Percentiles rank a stretch among this genome's conserved stretches.
Conservation (phyloP, 30 jellyfish, hydroid and myxozoan genomes). For the Clytia hemisphaerica region DNA sequence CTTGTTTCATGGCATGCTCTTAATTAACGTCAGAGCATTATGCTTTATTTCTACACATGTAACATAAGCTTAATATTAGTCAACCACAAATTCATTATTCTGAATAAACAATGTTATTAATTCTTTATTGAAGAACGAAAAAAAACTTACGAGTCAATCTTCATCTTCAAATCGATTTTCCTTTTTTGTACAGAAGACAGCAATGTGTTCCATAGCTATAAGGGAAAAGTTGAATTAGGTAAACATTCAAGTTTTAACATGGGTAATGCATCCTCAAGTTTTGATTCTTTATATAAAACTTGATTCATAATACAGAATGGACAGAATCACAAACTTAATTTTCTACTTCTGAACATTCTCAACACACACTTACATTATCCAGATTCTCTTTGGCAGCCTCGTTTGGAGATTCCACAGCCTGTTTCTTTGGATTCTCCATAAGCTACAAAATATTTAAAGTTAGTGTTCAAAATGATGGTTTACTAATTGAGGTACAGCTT, state of each 20-base stretch:
- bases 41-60: no score
- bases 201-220: conserved; percentile 66
- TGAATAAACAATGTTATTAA: background rate
- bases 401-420: conserved; percentile 52
- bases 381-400: conserved; percentile 49
- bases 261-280: no score
- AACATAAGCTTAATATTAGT: no score
- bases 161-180: conserved; percentile 44
- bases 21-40: no score
- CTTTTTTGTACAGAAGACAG: conserved; percentile 53
- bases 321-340: background rate
- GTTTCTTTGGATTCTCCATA: conserved; percentile 67
- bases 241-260: no score
- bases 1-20: no score
- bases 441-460: conserved; percentile 33
- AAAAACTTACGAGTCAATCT: conserved; percentile 50
- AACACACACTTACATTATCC: conserved; percentile 44
- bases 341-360: background rate
- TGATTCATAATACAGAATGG: no score
- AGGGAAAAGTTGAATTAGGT: background rate
- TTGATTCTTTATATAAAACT: no score
- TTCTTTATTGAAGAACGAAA: background rate
- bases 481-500: no score
- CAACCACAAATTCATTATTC: background rate
- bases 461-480: background rate